These are phyloP conservation scores for Alviniconcha strummeri DNA, from an alignment of 2,888 invertebrate species.

Conservation along the genomic window DNA sequence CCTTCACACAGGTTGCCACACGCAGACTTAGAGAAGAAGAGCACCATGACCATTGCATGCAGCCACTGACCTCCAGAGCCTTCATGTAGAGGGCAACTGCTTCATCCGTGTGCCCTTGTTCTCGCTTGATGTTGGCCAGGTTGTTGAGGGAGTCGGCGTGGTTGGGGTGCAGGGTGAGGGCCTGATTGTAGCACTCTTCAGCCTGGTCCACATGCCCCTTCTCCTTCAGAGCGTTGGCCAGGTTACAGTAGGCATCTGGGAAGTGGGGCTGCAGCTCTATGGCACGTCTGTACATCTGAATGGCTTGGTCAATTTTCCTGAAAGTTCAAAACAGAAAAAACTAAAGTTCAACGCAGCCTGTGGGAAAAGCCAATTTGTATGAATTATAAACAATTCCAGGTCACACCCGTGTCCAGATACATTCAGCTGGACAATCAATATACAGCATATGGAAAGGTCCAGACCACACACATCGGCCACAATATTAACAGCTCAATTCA, in stretches of 20 bases:
- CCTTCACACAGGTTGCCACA: no score
- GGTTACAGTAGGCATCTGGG: conserved; percentile 99
- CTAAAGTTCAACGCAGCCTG: neutral
- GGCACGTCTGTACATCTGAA: conserved; percentile 97
- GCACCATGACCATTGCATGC: neutral
- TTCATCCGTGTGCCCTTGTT: conserved; percentile 95
- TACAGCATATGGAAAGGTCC: no score
- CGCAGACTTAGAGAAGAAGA: no score
- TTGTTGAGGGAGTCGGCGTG: conserved; percentile 99
- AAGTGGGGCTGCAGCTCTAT: conserved; percentile 99
- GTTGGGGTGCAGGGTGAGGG: conserved; percentile 92
- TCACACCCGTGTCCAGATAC: neutral
- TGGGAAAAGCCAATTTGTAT: neutral
- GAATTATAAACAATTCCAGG: no score
- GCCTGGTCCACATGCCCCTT: conserved; percentile 96
- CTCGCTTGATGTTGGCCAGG: conserved; percentile 97
- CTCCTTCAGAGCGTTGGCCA: conserved; percentile 99
- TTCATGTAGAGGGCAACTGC: conserved; percentile 94
- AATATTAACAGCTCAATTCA: no score
- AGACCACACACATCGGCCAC: no score
- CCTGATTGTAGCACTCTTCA: conserved; percentile 97
- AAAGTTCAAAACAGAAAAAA: neutral
- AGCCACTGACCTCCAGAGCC: conserved; percentile 74
- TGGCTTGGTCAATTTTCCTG: conserved; percentile 95
- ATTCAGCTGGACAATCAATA: no score